phyloP scores from a whole-genome alignment of 2,113 vertebrate genomes.

The Labeo rohita region DNA sequence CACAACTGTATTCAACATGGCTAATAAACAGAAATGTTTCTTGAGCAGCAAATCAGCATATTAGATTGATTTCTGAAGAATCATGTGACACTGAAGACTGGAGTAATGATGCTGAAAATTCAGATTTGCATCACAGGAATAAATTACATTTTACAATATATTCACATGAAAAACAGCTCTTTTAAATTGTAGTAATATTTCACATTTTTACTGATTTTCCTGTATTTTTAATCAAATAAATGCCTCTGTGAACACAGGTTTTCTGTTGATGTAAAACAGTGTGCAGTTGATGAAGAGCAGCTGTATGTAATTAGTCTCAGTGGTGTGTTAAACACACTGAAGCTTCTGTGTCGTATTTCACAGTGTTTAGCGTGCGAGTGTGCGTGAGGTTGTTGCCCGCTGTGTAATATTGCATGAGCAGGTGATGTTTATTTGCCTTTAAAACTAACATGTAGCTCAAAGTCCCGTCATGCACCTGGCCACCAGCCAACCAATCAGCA shows the following conservation, averaged over 20 bases:
- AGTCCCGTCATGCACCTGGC: constrained; percentile 28
- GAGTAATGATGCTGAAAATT: background rate
- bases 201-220: background rate
- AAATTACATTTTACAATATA: background rate
- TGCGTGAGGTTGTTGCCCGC: background rate
- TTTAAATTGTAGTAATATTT: background rate
- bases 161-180: background rate
- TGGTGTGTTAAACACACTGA: background rate
- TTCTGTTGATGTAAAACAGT: background rate
- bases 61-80: background rate
- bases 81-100: background rate
- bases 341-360: background rate
- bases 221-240: background rate
- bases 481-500: constrained; percentile 12
- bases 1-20: background rate
- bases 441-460: background rate
- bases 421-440: constrained; percentile 25
- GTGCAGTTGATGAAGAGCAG: background rate
- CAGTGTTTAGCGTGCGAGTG: background rate
- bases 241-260: background rate
- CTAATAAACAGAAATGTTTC: background rate
- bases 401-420: constrained; percentile 9
- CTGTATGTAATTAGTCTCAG: background rate
- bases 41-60: background rate
- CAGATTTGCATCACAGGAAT: background rate